Base-by-base conservation (phyloP, 2,797 vertebrate species). In the Danio aesculapii region DNA sequence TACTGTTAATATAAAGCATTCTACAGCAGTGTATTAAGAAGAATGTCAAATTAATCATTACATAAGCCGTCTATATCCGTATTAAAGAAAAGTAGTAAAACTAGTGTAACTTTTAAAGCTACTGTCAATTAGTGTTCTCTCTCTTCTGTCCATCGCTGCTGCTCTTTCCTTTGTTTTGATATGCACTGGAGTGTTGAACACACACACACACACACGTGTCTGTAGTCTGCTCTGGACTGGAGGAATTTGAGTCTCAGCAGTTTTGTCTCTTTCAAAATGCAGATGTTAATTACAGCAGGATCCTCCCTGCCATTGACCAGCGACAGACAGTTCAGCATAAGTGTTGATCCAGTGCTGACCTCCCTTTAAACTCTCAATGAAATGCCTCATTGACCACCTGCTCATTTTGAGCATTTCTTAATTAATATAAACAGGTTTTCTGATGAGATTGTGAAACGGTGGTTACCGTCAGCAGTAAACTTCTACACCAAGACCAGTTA, bases 181-280 rank as follows among this genome's bases (percentile, higher is more conserved):
- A 55, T 14, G 61, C 58, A 61, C 47, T 58, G 30, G 30, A 21
- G 5, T 63, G 43, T 77, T 79, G 8, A 70, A 62, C 41, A 13
- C 11, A 12, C 13, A 17, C n/a, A n/a, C 73, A 47, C 19, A 0
- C 43, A 8, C 57, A 12, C 53, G n/a, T 11, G 41, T 70, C 43
- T 19, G 44, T 17, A n/a, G 44, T 50, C 59, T 64, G 8, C 77
- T 30, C 13, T 80, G 77, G 49, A 14, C 69, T 0, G 41, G 93
- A 95, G 95, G 95, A 96, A 96, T 96, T 94, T 94, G 91, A 93
- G 91, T 95, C 94, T 95, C 95, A 95, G 95, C 95, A 94, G 88
- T 96, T 96, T 96, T 94, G 91, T 0, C n/a, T 82, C 59, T 77
- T 82, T 78, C 74, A 44, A 61, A 57, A 82, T 68, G 13, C 44